phyloP scores from a whole-genome alignment of 2,113 vertebrate genomes.

The Ophthalmolycus amberensis region DNA sequence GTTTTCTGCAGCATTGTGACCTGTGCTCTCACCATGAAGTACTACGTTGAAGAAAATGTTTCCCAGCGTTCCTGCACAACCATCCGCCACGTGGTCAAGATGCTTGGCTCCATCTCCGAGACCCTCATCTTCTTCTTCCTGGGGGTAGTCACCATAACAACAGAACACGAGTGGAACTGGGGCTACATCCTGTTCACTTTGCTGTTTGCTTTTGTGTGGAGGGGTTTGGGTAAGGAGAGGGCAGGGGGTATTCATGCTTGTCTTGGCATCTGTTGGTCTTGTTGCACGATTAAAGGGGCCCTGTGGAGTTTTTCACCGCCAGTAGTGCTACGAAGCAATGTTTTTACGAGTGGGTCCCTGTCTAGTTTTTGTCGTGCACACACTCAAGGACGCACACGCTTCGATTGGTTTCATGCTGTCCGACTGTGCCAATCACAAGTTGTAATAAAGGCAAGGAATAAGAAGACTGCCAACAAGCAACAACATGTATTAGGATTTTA shows the following conservation, averaged over 20 bases:
- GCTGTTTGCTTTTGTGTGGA: conserved; percentile 93
- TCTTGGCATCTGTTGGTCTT: neutral
- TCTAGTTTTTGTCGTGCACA: neutral
- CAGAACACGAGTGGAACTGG: conserved; percentile 97
- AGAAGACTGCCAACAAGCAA: neutral
- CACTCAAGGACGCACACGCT: neutral
- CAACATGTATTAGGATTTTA: neutral
- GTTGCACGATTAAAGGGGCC: neutral
- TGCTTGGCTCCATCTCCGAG: conserved; percentile 95
- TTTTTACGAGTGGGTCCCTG: neutral
- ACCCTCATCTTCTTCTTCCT: conserved; percentile 99
- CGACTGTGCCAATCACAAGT: neutral
- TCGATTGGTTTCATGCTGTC: neutral
- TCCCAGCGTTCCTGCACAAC: conserved; percentile 96
- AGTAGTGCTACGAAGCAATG: neutral
- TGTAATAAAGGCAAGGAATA: neutral
- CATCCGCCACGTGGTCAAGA: conserved; percentile 96
- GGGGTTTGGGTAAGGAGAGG: conserved; percentile 88
- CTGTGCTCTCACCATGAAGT: conserved; percentile 97
- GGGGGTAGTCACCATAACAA: conserved; percentile 95
- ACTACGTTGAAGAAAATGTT: conserved; percentile 96
- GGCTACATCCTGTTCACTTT: conserved; percentile 94
- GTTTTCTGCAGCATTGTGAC: conserved; percentile 88
- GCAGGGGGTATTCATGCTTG: neutral
- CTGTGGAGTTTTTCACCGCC: neutral